These are phyloP conservation scores for Tympanoctomys barrerae DNA, from an alignment of 2,797 vertebrate genomes.

Conservation along the genomic window DNA sequence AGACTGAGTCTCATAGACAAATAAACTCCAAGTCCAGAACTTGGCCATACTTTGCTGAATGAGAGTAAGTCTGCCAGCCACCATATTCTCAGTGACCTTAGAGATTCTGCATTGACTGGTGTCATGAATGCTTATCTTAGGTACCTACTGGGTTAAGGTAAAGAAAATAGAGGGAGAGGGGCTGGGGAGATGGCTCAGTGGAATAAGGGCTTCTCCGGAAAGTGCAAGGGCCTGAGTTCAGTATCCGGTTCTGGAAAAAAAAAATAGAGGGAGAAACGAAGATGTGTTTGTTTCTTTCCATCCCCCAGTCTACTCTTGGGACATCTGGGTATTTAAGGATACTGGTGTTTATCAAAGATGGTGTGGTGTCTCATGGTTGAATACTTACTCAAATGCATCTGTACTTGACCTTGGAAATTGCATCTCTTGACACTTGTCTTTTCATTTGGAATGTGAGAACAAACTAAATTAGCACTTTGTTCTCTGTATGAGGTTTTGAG, in stretches of 20 bases:
- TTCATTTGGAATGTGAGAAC: conserved; percentile 47
- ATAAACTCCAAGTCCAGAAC: background rate
- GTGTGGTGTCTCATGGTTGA: background rate
- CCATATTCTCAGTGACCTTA: background rate
- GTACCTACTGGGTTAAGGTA: background rate
- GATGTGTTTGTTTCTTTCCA: background rate
- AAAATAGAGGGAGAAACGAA: background rate
- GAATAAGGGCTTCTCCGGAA: too few species aligned
- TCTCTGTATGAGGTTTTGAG: conserved; percentile 29
- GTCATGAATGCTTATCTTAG: background rate
- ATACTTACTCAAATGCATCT: background rate
- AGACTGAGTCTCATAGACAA: background rate
- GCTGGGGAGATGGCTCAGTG: too few species aligned
- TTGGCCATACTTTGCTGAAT: background rate
- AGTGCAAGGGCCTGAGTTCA: too few species aligned
- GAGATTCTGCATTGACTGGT: background rate
- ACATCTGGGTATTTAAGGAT: background rate
- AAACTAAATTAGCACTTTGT: background rate
- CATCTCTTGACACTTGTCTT: conserved; percentile 34
- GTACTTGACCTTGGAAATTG: background rate
- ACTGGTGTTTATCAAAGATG: background rate
- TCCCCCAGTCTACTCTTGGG: background rate
- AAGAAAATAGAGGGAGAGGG: background rate
- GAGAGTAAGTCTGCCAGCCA: accelerated
- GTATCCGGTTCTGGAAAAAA: too few species aligned